phyloP scores from a whole-genome alignment of 2,888 invertebrate species.

The Saturnia pavonia region DNA sequence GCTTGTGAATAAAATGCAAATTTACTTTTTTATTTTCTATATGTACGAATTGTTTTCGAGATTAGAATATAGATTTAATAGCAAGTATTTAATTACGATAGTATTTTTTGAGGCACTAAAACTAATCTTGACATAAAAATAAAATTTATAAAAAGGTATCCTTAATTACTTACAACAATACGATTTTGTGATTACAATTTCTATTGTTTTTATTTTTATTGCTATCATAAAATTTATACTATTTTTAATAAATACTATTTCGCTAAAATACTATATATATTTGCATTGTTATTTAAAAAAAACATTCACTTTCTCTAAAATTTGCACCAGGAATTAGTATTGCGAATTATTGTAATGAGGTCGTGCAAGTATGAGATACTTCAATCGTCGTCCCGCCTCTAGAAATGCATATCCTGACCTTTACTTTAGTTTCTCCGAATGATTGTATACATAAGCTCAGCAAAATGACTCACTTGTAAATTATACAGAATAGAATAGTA shows the following conservation, averaged over 20 bases:
- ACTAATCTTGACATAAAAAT: too few relatives aligned
- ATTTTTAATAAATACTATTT: background rate
- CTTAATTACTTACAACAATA: background rate
- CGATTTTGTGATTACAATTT: background rate
- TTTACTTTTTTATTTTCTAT: too few relatives aligned
- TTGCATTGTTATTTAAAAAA: conserved; percentile 15
- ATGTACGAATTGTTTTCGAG: too few relatives aligned
- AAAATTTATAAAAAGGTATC: too few relatives aligned
- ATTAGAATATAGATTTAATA: too few relatives aligned
- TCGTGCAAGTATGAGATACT: conserved; percentile 20
- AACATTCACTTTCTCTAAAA: conserved; percentile 61
- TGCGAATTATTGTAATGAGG: conserved; percentile 28
- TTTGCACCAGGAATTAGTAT: conserved; percentile 41
- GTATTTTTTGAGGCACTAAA: too few relatives aligned
- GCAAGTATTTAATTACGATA: too few relatives aligned
- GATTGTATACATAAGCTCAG: background rate
- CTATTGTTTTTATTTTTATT: background rate
- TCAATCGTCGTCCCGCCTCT: conserved; percentile 22
- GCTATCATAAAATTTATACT: background rate
- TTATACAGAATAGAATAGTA: background rate
- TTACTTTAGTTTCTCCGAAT: conserved; percentile 34
- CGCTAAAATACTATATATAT: background rate
- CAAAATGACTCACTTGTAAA: conserved; percentile 20
- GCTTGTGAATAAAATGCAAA: too few relatives aligned
- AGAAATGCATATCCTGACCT: conserved; percentile 30